Base-by-base conservation (phyloP, 2,888 invertebrate genomes). In the Masnerella sp. region DNA sequence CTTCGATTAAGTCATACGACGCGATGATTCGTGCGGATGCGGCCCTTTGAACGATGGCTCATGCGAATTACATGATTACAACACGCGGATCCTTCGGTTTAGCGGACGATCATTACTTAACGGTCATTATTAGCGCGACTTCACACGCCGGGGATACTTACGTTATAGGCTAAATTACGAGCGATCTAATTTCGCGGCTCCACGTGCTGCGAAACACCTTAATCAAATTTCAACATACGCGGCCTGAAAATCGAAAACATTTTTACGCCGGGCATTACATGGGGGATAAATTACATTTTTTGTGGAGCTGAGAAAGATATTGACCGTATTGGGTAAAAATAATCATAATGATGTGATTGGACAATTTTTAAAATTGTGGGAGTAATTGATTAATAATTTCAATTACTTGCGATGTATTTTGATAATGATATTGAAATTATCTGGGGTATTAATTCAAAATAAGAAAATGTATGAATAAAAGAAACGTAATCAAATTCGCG, bases 91-190 rank as follows among this genome's bases (percentile, higher is more conserved):
- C 77, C 74, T 77, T 77, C 76, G 52, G 68, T 78, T 80, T 78
- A 81, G 79, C 71, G 79, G 64, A 75, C 67, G 77, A 79, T 84
- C 83, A 81, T 84, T 84, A 84, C 82, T 84, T 84, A 83, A 79
- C 77, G 77, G 77, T 82, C 83, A 81, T 85, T 83, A 86, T 84
- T 81, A 79, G 80, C 81, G 81, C 82, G 83, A 86, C 82, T 84
- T 83, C 79, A 78, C 80, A 79, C 83, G 80, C 78, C 62, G 76
- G 73, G 71, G 75, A 73, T 80, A 78, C 79, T 81, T 79, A n/a
- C n/a, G n/a, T n/a, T n/a, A n/a, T n/a, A 80, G 64, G 62, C 51
- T 74, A 79, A 81, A 83, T 85, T 83, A 83, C 78, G 81, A 79
- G 70, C 80, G 80, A 80, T 79, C 80, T 84, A 85, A 85, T 83